Evolutionary conservation across 2,113 vertebrate species (phyloP).

Genomic region (Lanius ludovicianus): DNA sequence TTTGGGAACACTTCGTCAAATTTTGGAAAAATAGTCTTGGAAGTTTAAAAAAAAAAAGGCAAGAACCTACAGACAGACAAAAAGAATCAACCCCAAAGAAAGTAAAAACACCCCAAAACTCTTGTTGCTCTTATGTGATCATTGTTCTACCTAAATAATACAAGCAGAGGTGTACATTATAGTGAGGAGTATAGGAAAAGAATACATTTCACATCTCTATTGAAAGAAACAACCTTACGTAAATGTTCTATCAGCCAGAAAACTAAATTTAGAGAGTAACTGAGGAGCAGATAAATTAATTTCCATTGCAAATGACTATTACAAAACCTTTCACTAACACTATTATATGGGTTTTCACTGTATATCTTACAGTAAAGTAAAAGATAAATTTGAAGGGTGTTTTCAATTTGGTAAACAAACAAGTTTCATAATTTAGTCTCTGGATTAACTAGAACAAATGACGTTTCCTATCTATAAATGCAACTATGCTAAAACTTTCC

Average conservation of each 20-base stretch:
- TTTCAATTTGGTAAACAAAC: not conserved
- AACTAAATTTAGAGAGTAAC: not conserved
- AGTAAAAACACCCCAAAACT: accelerated
- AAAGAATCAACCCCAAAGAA: not conserved
- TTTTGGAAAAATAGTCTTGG: not conserved
- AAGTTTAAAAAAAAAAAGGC: not conserved
- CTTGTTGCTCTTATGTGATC: not conserved
- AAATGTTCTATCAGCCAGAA: not conserved
- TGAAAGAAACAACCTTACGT: not conserved
- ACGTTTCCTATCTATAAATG: not conserved
- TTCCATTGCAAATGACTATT: not conserved
- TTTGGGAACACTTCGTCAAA: accelerated
- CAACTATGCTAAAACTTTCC: not conserved
- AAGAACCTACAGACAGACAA: not conserved
- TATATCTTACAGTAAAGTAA: not conserved
- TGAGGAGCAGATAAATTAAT: not conserved
- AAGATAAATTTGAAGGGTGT: not conserved
- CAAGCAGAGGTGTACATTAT: not conserved
- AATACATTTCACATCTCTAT: not conserved
- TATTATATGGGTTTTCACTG: not conserved
- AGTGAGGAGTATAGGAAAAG: not conserved
- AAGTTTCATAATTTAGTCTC: not conserved
- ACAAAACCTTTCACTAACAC: not conserved
- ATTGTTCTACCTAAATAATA: not conserved
- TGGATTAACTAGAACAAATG: not conserved